phyloP scores from a whole-genome alignment of 2,888 invertebrate genomes.

The Saturnia pavonia region DNA sequence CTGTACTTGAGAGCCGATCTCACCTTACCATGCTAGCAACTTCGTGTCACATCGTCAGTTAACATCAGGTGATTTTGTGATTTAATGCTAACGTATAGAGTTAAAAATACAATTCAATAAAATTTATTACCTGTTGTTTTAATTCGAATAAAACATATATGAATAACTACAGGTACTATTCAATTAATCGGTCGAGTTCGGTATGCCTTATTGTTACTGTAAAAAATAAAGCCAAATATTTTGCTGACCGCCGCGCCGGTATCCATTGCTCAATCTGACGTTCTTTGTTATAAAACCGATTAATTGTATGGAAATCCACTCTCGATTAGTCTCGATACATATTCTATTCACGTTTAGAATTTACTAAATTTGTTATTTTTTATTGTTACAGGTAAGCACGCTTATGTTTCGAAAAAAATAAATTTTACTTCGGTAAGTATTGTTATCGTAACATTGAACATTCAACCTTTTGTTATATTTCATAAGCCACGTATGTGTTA shows the following conservation, averaged over 20 bases:
- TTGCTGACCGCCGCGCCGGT: conserved; percentile 38
- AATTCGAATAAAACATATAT: conserved; percentile 29
- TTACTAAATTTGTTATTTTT: conserved; percentile 35
- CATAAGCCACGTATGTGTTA: background rate
- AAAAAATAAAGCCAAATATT: conserved; percentile 55
- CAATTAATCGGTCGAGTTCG: conserved; percentile 38
- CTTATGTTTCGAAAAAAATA: conserved; percentile 15
- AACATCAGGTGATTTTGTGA: background rate
- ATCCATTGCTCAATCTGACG: conserved; percentile 49
- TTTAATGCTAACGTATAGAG: background rate
- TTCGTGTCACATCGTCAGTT: background rate
- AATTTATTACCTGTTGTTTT: conserved; percentile 2
- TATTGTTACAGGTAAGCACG: conserved; percentile 47
- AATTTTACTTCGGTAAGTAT: background rate
- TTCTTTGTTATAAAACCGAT: conserved; percentile 51
- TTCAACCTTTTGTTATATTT: background rate
- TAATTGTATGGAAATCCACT: conserved; percentile 57
- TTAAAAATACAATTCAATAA: conserved; percentile 23
- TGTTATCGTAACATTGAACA: background rate
- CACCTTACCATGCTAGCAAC: background rate
- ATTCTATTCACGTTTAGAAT: conserved; percentile 33
- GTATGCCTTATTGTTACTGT: conserved; percentile 26
- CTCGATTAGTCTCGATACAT: conserved; percentile 49
- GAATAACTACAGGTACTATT: conserved; percentile 36
- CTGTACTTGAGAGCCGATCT: too few species aligned